Evolutionary conservation across 2,113 vertebrate genomes (phyloP).

Genomic region (Platanista minor): DNA sequence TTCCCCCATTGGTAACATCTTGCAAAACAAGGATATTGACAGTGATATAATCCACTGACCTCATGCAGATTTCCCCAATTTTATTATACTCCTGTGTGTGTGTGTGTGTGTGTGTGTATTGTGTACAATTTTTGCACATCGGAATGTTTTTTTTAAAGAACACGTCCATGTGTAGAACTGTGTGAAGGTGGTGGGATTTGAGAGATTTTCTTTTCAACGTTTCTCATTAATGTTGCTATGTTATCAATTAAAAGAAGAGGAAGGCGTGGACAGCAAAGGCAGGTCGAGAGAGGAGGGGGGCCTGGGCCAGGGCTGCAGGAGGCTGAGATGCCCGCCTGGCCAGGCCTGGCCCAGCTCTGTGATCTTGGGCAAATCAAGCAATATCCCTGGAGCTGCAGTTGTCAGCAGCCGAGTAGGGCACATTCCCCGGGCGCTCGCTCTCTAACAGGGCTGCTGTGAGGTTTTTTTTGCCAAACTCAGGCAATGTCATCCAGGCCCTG

Average conservation of each 20-base stretch:
- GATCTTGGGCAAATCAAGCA: neutral
- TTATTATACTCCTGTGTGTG: neutral
- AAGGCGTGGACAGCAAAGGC: neutral
- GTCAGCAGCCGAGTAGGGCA: neutral
- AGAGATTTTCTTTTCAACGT: neutral
- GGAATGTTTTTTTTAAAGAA: neutral
- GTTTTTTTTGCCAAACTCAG: neutral
- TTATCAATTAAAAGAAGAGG: neutral
- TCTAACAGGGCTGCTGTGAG: neutral
- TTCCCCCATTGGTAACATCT: neutral
- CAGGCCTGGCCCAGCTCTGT: neutral
- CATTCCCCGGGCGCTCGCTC: rapidly evolving
- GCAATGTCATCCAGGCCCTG: neutral
- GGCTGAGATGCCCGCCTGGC: neutral
- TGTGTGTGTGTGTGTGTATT: neutral
- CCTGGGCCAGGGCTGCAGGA: too few relatives aligned
- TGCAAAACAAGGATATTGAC: neutral
- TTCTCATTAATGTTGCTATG: neutral
- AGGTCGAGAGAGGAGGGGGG: neutral
- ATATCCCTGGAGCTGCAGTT: neutral
- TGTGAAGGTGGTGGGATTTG: neutral
- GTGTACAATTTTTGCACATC: neutral
- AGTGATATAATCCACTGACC: neutral
- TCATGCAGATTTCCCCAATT: neutral
- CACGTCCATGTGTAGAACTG: neutral